phyloP scores from a whole-genome alignment of 2,888 invertebrate species.

The Drosophila tripunctata region DNA sequence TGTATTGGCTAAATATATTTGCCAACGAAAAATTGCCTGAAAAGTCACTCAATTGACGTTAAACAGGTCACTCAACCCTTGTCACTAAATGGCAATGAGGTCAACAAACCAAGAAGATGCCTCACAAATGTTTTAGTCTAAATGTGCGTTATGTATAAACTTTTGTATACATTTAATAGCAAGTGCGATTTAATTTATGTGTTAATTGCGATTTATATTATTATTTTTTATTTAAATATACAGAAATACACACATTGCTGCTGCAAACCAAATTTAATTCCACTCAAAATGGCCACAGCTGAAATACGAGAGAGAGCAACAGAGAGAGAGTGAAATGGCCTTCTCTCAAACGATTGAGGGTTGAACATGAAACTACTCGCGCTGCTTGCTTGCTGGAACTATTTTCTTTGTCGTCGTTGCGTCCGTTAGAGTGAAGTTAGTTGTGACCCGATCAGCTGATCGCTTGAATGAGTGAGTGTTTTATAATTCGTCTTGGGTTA shows the following conservation, averaged over 20 bases:
- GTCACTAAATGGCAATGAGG: constrained; percentile 60
- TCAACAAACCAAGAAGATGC: constrained; percentile 69
- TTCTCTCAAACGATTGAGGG: constrained; percentile 36
- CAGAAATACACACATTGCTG: constrained; percentile 2
- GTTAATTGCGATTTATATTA: background rate
- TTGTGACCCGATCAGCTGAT: constrained; percentile 69
- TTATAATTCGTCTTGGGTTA: constrained; percentile 20
- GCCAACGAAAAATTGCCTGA: background rate
- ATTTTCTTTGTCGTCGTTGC: constrained; percentile 2
- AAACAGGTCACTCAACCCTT: constrained; percentile 75
- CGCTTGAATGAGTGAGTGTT: constrained; percentile 25
- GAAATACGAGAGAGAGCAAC: constrained; percentile 9
- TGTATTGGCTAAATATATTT: constrained; percentile 3
- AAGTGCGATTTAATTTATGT: background rate
- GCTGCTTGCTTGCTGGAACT: constrained; percentile 20
- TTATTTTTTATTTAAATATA: background rate
- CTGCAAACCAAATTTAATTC: constrained; percentile 12
- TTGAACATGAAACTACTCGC: constrained; percentile 34
- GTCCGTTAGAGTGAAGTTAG: constrained; percentile 38
- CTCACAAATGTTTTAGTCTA: constrained; percentile 13
- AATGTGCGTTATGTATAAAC: constrained; percentile 2
- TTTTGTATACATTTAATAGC: constrained; percentile 20
- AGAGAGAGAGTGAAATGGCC: constrained; percentile 7
- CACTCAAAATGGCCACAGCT: constrained; percentile 65
- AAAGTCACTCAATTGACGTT: constrained; percentile 34